Percentiles rank a stretch among this genome's conserved stretches.
Evolutionary conservation across 2,888 invertebrate species (phyloP).

Genomic region (Synergus japonicus): DNA sequence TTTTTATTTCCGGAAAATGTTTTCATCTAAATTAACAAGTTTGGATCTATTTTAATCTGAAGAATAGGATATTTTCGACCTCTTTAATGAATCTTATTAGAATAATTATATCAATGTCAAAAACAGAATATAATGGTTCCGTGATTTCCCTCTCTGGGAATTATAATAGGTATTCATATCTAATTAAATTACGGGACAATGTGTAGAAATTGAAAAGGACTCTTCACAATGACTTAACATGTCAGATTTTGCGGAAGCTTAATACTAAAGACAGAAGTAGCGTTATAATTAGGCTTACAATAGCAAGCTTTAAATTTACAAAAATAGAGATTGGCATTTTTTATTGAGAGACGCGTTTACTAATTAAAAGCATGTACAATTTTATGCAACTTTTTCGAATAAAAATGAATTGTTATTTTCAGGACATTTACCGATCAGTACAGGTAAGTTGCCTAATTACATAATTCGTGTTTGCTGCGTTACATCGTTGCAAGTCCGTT

Average conservation of each 20-base stretch:
- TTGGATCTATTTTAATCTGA: too few relatives aligned
- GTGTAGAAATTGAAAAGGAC: neutral
- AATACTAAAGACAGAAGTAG: neutral
- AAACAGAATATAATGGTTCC: neutral
- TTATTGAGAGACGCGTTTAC: constrained; percentile 46
- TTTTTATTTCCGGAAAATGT: too few relatives aligned
- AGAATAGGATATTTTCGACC: too few relatives aligned
- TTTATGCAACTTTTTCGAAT: constrained; percentile 68
- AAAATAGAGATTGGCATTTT: constrained; percentile 17
- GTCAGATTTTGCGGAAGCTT: neutral
- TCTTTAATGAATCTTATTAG: neutral
- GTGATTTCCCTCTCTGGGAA: neutral
- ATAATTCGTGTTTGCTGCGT: constrained; percentile 56
- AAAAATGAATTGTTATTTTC: constrained; percentile 73
- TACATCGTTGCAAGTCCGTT: constrained; percentile 57
- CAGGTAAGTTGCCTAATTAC: constrained; percentile 72
- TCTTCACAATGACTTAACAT: too few relatives aligned
- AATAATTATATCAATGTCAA: neutral
- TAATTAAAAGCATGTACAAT: constrained; percentile 66
- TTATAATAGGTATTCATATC: neutral
- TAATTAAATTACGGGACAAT: neutral
- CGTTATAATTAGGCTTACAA: neutral
- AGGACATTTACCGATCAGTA: constrained; percentile 76
- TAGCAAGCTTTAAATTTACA: constrained; percentile 1
- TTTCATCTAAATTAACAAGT: too few relatives aligned